phyloP scores from a whole-genome alignment of 2,888 invertebrate species.

The Drosophila acutilabella region DNA sequence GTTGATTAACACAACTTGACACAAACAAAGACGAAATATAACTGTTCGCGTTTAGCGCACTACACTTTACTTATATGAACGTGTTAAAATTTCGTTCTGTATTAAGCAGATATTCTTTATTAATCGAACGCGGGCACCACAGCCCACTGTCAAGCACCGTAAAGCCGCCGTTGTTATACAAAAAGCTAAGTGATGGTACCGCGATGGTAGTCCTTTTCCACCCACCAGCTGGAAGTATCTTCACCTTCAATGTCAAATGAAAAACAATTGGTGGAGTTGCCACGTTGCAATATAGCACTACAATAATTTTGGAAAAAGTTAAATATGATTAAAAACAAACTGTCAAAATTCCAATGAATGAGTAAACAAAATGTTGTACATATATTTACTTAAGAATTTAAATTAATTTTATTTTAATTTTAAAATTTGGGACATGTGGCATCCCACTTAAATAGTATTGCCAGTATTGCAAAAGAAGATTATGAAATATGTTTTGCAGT shows the following conservation, averaged over 20 bases:
- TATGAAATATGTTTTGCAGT: not conserved
- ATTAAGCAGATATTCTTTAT: conserved; percentile 24
- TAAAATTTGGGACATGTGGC: conserved; percentile 33
- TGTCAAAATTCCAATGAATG: not conserved
- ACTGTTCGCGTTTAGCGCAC: conserved; percentile 46
- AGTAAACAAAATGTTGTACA: conserved; percentile 3
- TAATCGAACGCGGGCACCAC: conserved; percentile 50
- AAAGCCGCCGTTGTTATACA: conserved; percentile 63
- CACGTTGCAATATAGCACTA: conserved; percentile 50
- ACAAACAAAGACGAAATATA: conserved; percentile 54
- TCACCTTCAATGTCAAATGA: conserved; percentile 85
- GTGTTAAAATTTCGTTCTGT: conserved; percentile 14
- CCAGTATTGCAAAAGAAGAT: not conserved
- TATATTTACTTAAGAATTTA: conserved; percentile 2
- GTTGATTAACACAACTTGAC: conserved; percentile 58
- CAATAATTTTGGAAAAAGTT: conserved; percentile 6
- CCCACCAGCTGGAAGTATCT: conserved; percentile 68
- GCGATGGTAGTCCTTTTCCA: conserved; percentile 66
- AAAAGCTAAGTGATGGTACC: conserved; percentile 49
- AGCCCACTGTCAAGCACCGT: conserved; percentile 56
- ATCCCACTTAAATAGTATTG: conserved; percentile 22
- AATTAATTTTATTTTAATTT: conserved; percentile 1
- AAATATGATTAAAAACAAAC: not conserved
- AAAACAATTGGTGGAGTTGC: conserved; percentile 80
- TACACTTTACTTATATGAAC: conserved; percentile 65